Evolutionary conservation across 64 coral and sea anemone species (phyloP), one percentile per base, ranked within the genome.

Genomic region (Anthopleura sola): DNA sequence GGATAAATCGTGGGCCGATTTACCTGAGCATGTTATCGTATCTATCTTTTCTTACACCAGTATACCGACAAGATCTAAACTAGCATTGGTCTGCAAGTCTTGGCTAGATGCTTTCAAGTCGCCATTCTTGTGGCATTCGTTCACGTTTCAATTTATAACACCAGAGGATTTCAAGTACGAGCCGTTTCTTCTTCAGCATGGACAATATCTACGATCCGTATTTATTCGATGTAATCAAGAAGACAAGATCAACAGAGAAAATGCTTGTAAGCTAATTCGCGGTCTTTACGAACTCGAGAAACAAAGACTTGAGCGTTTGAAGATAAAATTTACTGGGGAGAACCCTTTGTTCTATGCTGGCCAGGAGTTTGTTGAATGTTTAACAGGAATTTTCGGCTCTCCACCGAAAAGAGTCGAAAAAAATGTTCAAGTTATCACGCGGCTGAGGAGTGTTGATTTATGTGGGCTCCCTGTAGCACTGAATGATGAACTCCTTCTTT

Each of bases 291-390:
- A 75, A 34, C 84, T 92, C 29, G 85, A 92, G 57, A 85, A 80
- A 34, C 90, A 90, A 66, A 77, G 94, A 66, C 77, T 96, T 51
- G 90, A 92, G 48, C 86, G 55, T 55, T 89, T 96, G 68, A 75
- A 84, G 7, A 48, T 96, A 44, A 92, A 66, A 49, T 96, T 96
- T 87, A 44, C 87, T 1, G 90, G 94, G 5, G 94, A 96, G 75
- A 96, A 96, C 55, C 94, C 94, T 60, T 92, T 96, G 86, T 96
- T 96, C 80, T 96, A 96, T 83, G 91, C 84, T 68, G 94, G 94
- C 20, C 68, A 86, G 7, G 90, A 96, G 53, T 92, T 96, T 60
- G 60, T 92, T 60, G 77, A 84, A 82, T 89, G 90, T 86, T 90
- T 96, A 81, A 77, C 75, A 81, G 66, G 85, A 49, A 44, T 96